phyloP scores from a whole-genome alignment of 2,888 invertebrate genomes.

The Gryllus longicercus region DNA sequence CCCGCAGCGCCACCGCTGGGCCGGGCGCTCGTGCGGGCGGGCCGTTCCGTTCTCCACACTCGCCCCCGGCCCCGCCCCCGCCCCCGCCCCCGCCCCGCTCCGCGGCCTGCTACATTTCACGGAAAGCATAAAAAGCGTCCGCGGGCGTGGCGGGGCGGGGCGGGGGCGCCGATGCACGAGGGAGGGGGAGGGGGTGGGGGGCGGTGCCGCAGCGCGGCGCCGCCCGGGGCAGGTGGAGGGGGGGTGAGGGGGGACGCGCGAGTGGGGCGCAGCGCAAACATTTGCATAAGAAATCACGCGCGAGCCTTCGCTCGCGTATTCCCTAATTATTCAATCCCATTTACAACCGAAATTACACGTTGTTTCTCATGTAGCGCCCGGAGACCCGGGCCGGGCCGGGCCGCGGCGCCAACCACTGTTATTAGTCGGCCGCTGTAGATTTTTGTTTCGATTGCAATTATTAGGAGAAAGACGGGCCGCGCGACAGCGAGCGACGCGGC shows the following conservation, averaged over 20 bases:
- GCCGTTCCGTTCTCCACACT: too few relatives aligned
- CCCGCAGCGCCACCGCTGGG: too few relatives aligned
- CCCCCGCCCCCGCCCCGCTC: too few relatives aligned
- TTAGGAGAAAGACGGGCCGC: neutral
- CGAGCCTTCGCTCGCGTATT: neutral
- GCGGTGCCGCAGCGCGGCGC: neutral
- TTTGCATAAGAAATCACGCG: slow-evolving; percentile 17
- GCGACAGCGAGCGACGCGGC: too few relatives aligned
- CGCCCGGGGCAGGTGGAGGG: neutral
- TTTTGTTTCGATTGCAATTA: slow-evolving; percentile 27
- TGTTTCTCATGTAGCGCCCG: slow-evolving; percentile 24
- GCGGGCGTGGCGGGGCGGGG: too few relatives aligned
- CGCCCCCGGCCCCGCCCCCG: too few relatives aligned
- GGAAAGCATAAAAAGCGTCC: too few relatives aligned
- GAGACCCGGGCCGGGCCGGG: neutral
- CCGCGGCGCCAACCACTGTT: slow-evolving; percentile 25
- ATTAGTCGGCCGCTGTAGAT: slow-evolving; percentile 29
- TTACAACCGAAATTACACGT: slow-evolving; percentile 31
- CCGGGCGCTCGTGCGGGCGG: too few relatives aligned
- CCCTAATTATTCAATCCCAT: slow-evolving; percentile 26
- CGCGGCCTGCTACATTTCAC: too few relatives aligned
- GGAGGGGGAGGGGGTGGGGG: too few relatives aligned
- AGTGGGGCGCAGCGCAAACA: neutral
- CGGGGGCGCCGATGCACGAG: too few relatives aligned
- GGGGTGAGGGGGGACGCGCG: neutral